Evolutionary conservation across 2,797 vertebrate genomes (phyloP).

Genomic region (Peromyscus attwateri): DNA sequence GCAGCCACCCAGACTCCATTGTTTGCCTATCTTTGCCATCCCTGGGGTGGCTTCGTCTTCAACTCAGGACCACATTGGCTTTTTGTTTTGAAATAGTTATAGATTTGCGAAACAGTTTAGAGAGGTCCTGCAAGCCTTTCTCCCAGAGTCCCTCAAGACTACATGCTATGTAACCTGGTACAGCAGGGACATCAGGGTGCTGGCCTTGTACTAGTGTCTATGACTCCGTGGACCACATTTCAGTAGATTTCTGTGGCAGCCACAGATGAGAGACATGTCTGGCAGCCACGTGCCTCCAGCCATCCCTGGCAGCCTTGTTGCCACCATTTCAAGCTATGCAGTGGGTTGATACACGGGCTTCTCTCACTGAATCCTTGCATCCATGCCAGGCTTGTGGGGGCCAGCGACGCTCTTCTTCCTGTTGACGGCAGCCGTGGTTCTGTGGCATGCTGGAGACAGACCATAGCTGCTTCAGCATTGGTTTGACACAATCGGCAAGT

Average conservation of each 20-base stretch:
- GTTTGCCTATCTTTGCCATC: background rate
- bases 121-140: background rate
- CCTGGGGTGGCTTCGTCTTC: background rate
- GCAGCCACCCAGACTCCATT: background rate
- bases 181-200: background rate
- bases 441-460: background rate
- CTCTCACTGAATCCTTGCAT: background rate
- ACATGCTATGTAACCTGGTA: background rate
- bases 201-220: background rate
- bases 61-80: background rate
- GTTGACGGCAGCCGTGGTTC: background rate
- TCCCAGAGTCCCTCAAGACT: background rate
- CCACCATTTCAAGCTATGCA: background rate
- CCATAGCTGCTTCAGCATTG: background rate
- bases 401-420: background rate
- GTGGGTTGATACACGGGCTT: rapidly evolving
- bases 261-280: background rate
- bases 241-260: background rate
- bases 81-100: background rate
- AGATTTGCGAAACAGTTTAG: background rate
- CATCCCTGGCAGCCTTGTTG: background rate
- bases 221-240: background rate
- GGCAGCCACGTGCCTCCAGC: too few relatives aligned
- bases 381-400: background rate
- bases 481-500: background rate